Evolutionary conservation across 92 coral and sea anemone species (phyloP).

Genomic region (Parazoanthus darwini): DNA sequence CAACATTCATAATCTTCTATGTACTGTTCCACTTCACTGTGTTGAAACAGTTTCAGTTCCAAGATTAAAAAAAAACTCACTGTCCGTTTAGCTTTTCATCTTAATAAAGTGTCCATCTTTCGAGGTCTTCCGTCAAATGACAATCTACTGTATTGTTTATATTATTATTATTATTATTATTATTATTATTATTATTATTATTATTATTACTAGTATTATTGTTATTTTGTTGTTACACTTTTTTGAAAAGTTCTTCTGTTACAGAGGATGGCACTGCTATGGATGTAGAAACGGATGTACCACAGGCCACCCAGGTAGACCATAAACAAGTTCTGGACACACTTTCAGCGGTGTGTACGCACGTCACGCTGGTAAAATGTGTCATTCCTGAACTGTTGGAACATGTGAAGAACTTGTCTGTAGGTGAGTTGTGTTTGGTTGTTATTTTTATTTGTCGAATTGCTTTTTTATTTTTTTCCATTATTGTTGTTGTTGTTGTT

Average conservation of each 20-base stretch:
- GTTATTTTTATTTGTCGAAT: not conserved
- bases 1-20: no score
- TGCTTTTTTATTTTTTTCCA: not conserved
- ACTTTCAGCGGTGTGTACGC: slow-evolving; percentile 78
- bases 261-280: slow-evolving; percentile 76
- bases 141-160: no score
- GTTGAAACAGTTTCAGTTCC: no score
- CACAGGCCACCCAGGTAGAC: slow-evolving; percentile 48
- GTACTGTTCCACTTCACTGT: no score
- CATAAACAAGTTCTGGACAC: slow-evolving; percentile 77
- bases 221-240: not conserved
- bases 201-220: not conserved
- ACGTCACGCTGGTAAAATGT: slow-evolving; percentile 69
- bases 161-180: no score
- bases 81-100: no score
- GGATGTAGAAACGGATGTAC: slow-evolving; percentile 51
- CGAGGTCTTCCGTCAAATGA: no score
- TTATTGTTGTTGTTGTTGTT: no score
- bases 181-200: no score
- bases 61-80: no score
- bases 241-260: not conserved
- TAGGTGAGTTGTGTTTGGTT: slow-evolving; percentile 52
- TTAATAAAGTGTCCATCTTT: no score
- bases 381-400: slow-evolving; percentile 70
- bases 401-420: slow-evolving; percentile 54